Base-by-base conservation (phyloP, 2,797 vertebrate genomes). In the Sciurus carolinensis region DNA sequence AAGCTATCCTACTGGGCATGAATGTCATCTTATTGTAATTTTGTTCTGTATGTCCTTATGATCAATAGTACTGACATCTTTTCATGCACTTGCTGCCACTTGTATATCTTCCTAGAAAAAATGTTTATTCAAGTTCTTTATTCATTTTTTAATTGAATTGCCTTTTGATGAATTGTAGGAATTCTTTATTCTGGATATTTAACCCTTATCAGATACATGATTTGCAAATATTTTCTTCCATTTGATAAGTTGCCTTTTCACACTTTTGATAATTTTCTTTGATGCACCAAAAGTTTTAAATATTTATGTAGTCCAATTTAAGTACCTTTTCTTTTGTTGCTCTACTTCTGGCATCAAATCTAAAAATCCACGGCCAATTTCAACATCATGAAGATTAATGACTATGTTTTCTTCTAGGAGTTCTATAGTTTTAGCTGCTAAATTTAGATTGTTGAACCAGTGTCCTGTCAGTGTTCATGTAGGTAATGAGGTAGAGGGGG, bases 251-350 rank as follows among this genome's bases (percentile, higher is more conserved):
- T 92, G 28, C 36, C 75, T 90, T 81, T 73, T 85, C 17, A 83
- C n/a, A 50, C 86, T 89, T 80, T 95, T 90, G 13, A 80, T 67
- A 92, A 26, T 71, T 39, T 88, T 88, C 66, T 85, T 88, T 72
- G 59, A 79, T 83, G 33, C 22, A 82, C 14, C 79, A 79, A 93
- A n/a, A 18, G 47, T 96, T 64, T 76, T 50, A n/a, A 66, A 42
- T 95, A 84, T 91, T 89, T 77, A 75, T 71, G 12, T 42, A 59
- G 18, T 73, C 22, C 36, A 52, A 26, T 87, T 75, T 92, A 73
- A 54, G 52, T 89, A 47, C 24, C 72, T 88, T 90, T 66, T 69
- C 77, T 44, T 73, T 90, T 82, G 11, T 77, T 64, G 69, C 62
- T 91, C 62, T 71, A 62, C 15, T 91, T 94, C 84, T 66, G 30